Base-by-base conservation (phyloP, 2,797 vertebrate species). In the Catharus ustulatus region DNA sequence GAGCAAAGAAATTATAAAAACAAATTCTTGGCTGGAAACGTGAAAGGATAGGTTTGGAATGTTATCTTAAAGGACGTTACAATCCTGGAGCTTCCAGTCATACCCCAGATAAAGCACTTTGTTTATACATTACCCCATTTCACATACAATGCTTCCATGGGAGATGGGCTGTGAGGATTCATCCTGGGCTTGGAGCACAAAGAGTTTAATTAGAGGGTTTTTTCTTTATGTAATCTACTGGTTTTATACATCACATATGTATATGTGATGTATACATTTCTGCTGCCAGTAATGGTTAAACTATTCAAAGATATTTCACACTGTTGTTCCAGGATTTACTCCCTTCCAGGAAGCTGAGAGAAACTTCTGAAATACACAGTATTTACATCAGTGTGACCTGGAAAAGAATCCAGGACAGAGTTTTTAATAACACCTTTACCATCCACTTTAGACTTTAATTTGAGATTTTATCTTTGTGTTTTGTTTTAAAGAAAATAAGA, bases 41-140 rank as follows among this genome's bases (percentile, higher is more conserved):
- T 98, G 57, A 98, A 98, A 98, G 98, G 97, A 91, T 96, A 96
- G 97, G 96, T 98, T 97, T 97, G 98, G 98, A 98, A 98, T 98
- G 98, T 98, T 98, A 98, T 98, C 97, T 98, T 97, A 96, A 97
- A 97, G 97, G 93, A 97, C 87, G 75, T 94, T 97, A 92, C 95
- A 97, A 95, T 97, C 96, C 87, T 87, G 94, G 94, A 96, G 96
- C 96, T 97, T 97, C 97, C 97, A 97, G 96, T 96, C 97, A 97
- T 96, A 75, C 75, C 80, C 96, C 57, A 98, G 98, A 98, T 98
- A 98, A 97, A 97, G 81, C 66, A 62, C 89, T 95, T 74, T 97
- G 97, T 98, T 98, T 98, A 98, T 97, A 95, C 79, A 80, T 96
- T 95, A 92, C 72, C 91, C 88, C 58, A 64, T 95, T 97, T 92